These are phyloP conservation scores for Helostoma temminkii DNA, from an alignment of 2,797 vertebrate genomes.

Conservation along the genomic window DNA sequence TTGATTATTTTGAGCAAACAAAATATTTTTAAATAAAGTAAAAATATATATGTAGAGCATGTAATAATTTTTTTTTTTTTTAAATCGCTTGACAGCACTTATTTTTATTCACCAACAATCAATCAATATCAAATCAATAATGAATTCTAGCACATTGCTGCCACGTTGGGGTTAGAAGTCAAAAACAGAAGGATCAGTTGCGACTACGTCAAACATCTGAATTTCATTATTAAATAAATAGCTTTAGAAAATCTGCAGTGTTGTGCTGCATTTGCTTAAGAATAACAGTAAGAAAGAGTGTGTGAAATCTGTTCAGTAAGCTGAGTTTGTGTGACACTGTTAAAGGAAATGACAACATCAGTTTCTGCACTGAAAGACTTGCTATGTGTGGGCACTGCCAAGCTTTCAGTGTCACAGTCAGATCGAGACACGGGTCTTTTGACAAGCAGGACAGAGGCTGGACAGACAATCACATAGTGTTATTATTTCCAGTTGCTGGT, in stretches of 20 bases:
- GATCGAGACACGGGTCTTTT: slow-evolving; percentile 19
- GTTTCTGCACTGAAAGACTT: slow-evolving; percentile 17
- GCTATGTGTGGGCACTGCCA: slow-evolving; percentile 7
- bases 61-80: too few relatives aligned
- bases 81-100: too few relatives aligned
- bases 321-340: slow-evolving; percentile 14
- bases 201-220: background rate
- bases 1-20: too few relatives aligned
- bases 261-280: background rate
- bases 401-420: slow-evolving; percentile 18
- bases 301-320: background rate
- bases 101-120: too few relatives aligned
- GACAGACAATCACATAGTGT: background rate
- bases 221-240: too few relatives aligned
- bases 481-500: background rate
- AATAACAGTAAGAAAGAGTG: background rate
- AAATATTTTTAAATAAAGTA: too few relatives aligned
- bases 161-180: background rate
- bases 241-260: background rate
- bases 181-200: background rate
- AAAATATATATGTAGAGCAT: too few relatives aligned
- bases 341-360: slow-evolving; percentile 24
- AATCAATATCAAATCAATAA: too few relatives aligned
- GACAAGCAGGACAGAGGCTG: slow-evolving; percentile 20
- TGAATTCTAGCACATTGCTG: background rate